These are phyloP conservation scores for Ailuropoda melanoleuca DNA, from an alignment of 2,113 vertebrate genomes.

Conservation along the genomic window DNA sequence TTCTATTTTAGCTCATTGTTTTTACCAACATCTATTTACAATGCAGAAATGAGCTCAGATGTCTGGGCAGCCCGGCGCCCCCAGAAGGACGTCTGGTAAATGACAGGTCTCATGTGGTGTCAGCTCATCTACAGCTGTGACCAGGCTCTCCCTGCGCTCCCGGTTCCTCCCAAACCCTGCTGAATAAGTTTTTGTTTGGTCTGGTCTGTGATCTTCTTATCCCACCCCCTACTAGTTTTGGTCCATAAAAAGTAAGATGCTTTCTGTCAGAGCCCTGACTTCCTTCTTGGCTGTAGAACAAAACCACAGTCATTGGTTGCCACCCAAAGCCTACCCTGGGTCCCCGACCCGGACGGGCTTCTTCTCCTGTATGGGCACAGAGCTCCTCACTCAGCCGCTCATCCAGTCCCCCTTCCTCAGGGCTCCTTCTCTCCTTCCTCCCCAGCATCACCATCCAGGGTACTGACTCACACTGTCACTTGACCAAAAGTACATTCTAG, in stretches of 20 bases:
- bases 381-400: not conserved
- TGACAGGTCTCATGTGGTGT: not conserved
- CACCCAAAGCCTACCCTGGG: not conserved
- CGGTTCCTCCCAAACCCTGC: not conserved
- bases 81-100: no score
- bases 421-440: not conserved
- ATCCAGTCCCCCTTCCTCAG: not conserved
- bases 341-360: accelerated
- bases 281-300: not conserved
- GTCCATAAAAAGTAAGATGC: not conserved
- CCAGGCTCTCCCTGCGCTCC: accelerated
- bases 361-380: not conserved
- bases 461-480: accelerated
- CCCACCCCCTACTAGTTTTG: not conserved
- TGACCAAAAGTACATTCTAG: not conserved
- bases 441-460: not conserved
- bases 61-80: not conserved
- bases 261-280: not conserved
- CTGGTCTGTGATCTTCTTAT: not conserved
- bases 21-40: not conserved
- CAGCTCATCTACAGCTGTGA: no score
- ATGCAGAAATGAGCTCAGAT: not conserved
- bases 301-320: not conserved
- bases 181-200: not conserved
- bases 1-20: not conserved